These are phyloP conservation scores for Exocentrus adspersus DNA, from an alignment of 2,888 invertebrate genomes.

Conservation along the genomic window DNA sequence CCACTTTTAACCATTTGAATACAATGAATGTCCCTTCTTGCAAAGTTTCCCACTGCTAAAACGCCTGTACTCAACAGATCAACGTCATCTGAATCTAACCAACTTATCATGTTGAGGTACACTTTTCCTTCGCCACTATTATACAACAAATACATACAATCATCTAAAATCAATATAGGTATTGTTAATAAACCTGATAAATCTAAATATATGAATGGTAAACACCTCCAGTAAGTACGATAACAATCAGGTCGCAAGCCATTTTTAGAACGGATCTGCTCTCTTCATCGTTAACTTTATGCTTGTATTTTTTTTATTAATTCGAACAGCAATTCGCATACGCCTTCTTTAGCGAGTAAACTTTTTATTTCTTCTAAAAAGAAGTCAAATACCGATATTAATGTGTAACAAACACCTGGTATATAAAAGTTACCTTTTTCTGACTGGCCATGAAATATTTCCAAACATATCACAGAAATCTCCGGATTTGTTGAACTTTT, in stretches of 20 bases:
- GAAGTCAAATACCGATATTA: neutral
- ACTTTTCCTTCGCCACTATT: constrained; percentile 77
- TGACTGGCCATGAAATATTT: constrained; percentile 79
- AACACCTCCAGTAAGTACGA: constrained; percentile 86
- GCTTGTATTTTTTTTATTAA: constrained; percentile 78
- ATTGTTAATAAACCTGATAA: too few relatives aligned
- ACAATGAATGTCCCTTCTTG: constrained; percentile 86
- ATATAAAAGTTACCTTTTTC: constrained; percentile 72
- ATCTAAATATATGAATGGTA: too few relatives aligned
- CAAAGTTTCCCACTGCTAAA: constrained; percentile 89
- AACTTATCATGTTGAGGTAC: constrained; percentile 77
- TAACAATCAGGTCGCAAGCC: constrained; percentile 86
- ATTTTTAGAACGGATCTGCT: constrained; percentile 78
- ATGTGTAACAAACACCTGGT: neutral
- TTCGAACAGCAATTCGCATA: constrained; percentile 79
- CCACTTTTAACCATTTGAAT: constrained; percentile 82
- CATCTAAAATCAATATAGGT: constrained; percentile 73
- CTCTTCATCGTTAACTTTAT: constrained; percentile 71
- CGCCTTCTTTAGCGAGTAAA: constrained; percentile 77
- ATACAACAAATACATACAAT: constrained; percentile 88
- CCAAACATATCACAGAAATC: constrained; percentile 79
- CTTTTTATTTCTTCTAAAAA: constrained; percentile 80
- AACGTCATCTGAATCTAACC: constrained; percentile 79
- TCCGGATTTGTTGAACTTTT: constrained; percentile 75
- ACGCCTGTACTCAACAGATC: constrained; percentile 85